Base-by-base conservation (phyloP, 2,113 vertebrate species). In the Herpailurus yagouaroundi region DNA sequence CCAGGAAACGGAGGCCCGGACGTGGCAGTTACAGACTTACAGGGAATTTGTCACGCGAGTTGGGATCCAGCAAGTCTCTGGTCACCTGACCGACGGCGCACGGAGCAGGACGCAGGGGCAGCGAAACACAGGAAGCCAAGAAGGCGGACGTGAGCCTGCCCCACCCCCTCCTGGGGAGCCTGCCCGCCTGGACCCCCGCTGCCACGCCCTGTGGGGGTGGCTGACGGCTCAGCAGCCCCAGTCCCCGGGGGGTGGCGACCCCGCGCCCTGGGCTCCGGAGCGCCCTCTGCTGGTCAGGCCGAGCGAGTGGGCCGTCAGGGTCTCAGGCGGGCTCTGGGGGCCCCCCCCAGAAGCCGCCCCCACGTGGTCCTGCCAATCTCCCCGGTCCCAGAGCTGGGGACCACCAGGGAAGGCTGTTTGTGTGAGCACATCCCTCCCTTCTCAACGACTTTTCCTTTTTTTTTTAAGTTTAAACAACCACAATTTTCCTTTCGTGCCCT, bases 241-340 rank as follows among this genome's bases (percentile, higher is more conserved):
- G 48, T 10, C 63, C 77, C 7, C 0, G 13, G 1, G 21, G 36
- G 36, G 36, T 2, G 36, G 57, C 0, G 1, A 0, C 36, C 11
- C 12, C 1, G 12, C 2, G 1, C 33, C 33, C 0, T 5, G 64
- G 16, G 31, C 7, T 15, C 25, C 4, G 5, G 74, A 41, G 31
- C 7, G 0, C 16, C 41, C 66, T 12, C 60, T 4, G 31, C 80
- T 55, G 82, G 41, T 13, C 4, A 45, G 45, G 45, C 45, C 8
- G 0, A 45, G 45, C 45, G 45, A 45, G 45, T 0, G 27, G 21
- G 16, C 0, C 3, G 12, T 0, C 0, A 0, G 55, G 25, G 73
- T 4, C 29, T 38, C 31, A 15, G 48, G 27, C 1, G 0, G 19
- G 1, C 45, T 45, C 45, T 0, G 45, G 7, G 7, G 45, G 45